Conservation (phyloP, 2,797 vertebrate species). For the Gymnothorax javanicus region DNA sequence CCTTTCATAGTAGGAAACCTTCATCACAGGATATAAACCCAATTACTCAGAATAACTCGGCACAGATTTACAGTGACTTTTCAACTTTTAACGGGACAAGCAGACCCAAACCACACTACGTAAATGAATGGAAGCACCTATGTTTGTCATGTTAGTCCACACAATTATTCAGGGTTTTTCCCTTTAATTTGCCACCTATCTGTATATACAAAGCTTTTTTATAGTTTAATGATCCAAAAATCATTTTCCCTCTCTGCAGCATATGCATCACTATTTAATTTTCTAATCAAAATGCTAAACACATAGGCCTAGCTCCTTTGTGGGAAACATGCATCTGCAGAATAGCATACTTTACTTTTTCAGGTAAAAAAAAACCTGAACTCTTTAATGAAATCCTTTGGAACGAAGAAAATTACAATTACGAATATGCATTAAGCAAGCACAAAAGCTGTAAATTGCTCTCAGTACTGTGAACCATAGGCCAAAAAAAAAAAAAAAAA, state of each 20-base stretch:
- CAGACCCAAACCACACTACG: no score
- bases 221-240: not conserved
- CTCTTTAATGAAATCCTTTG: slow-evolving; percentile 26
- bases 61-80: no score
- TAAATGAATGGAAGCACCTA: no score
- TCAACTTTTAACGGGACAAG: no score
- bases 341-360: slow-evolving; percentile 25
- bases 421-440: slow-evolving; percentile 28
- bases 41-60: no score
- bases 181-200: no score
- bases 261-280: not conserved
- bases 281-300: slow-evolving; percentile 19
- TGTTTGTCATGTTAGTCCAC: no score
- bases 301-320: not conserved
- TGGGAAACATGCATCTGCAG: slow-evolving; percentile 1
- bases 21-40: no score
- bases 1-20: no score
- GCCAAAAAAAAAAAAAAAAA: slow-evolving; percentile 1
- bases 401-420: not conserved
- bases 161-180: no score
- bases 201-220: not conserved
- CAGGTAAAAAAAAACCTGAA: slow-evolving; percentile 15
- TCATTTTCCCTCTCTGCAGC: not conserved
- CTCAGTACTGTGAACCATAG: slow-evolving; percentile 6
- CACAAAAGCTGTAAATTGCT: not conserved